Base-by-base conservation (phyloP, 1,140 invertebrate species). In the Apis cerana region DNA sequence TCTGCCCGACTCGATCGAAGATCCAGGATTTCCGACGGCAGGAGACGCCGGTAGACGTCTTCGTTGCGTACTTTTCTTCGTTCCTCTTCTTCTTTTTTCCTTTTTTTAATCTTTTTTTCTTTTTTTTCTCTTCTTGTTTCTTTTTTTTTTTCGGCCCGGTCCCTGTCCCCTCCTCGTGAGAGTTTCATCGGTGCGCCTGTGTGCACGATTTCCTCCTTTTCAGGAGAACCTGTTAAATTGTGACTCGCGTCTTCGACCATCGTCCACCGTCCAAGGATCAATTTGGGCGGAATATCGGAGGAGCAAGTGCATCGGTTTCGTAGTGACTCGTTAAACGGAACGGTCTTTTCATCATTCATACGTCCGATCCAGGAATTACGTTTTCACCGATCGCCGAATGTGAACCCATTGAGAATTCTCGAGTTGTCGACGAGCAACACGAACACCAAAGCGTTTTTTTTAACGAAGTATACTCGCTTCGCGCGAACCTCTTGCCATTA, bases 1-100 rank as follows among this genome's bases (percentile, higher is more conserved):
- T 89, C 85, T 87, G 43, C 80, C 81, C 89, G 83, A 83, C 86
- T 87, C 88, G 88, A 92, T 92, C 90, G 89, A 91, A 91, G 89
- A 92, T 92, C 88, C 90, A 92, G 91, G 90, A 92, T 93, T 92
- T 92, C 92, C 91, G 90, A 91, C 87, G 89, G 85, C 85, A 88
- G 87, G 87, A 90, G 87, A 90, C 87, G 79, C 85, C 84, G 86
- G 83, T 64, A 65, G 79, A 71, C 86, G 65, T 65, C 83, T 65
- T 83, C 83, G 83, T 72, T 58, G 77, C 78, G 67, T 74, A 78
- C 80, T 65, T 59, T 79, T 43, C 67, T 17, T 70, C 78, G 80
- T 78, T 75, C 67, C 3, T 43, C 33, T 43, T 43, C 5, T 43
- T 43, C 5, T 43, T 43, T 43, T 5, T 33, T 33, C 3, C 2